These are phyloP conservation scores for Sympetrum striolatum DNA, from an alignment of 2,888 invertebrate species.

Conservation along the genomic window DNA sequence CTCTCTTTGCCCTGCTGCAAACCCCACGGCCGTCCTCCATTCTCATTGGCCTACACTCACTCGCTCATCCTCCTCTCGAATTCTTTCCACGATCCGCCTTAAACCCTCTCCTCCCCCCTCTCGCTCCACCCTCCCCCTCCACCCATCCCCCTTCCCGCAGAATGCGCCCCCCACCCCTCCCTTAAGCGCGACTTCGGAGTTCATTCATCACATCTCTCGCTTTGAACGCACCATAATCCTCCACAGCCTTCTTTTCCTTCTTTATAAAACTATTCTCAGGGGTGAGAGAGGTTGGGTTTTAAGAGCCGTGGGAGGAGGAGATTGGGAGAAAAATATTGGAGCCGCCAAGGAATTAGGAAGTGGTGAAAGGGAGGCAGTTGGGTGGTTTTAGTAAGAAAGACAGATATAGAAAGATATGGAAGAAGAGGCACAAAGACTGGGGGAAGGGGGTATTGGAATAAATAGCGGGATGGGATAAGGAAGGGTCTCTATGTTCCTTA, in stretches of 20 bases:
- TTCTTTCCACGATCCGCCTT: conserved; percentile 22
- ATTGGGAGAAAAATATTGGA: background rate
- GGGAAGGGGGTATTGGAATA: background rate
- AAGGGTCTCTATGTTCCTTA: no score
- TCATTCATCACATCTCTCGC: conserved; percentile 22
- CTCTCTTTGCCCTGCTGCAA: background rate
- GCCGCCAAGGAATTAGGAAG: conserved; percentile 8
- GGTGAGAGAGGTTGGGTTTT: background rate
- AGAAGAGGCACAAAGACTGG: background rate
- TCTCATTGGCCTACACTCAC: background rate
- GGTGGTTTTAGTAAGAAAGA: background rate
- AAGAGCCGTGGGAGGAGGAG: background rate
- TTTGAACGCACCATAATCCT: conserved; percentile 16
- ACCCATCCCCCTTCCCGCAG: background rate
- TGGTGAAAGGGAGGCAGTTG: background rate
- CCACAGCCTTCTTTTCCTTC: background rate
- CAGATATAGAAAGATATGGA: background rate
- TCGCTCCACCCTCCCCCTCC: background rate
- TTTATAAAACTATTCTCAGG: background rate
- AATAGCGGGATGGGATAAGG: background rate
- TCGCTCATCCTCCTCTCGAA: background rate
- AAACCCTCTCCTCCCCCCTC: background rate
- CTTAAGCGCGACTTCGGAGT: conserved; percentile 10
- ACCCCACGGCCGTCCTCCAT: background rate
- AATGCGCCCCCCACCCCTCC: background rate